Conservation (phyloP, 2,113 vertebrate genomes). For the Alligator mississippiensis region DNA sequence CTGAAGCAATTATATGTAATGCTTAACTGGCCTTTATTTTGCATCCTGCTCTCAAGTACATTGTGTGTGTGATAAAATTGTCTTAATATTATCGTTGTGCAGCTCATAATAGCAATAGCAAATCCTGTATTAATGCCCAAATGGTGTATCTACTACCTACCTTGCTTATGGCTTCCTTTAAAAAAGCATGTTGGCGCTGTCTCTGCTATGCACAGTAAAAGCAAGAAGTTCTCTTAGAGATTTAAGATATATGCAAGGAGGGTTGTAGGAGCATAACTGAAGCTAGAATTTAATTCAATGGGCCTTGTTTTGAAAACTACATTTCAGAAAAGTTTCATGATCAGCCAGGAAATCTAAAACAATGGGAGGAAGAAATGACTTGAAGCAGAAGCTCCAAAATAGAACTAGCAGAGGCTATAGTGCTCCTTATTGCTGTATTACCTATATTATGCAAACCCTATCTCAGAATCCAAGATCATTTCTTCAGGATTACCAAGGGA, state of each 20-base stretch:
- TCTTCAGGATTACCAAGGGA: conserved; percentile 34
- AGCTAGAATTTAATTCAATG: neutral
- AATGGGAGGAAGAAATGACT: neutral
- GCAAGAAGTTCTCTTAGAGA: conserved; percentile 11
- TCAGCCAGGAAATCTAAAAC: conserved; percentile 17
- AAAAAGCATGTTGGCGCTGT: neutral
- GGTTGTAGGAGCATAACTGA: neutral
- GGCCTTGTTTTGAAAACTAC: neutral
- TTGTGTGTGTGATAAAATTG: neutral
- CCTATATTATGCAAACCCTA: conserved; percentile 3
- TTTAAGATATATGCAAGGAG: neutral
- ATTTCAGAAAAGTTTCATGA: neutral
- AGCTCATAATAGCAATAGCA: neutral
- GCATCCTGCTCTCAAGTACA: neutral
- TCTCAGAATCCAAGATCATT: neutral
- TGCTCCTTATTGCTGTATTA: neutral
- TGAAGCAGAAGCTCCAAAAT: neutral
- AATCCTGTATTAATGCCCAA: neutral
- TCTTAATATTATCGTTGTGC: neutral
- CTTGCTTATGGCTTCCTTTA: neutral
- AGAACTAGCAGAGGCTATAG: neutral
- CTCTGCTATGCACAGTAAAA: neutral
- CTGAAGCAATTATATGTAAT: neutral
- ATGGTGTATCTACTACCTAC: neutral
- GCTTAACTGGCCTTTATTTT: conserved; percentile 15